A percentile compares a stretch with the other conserved stretches of the same genome.
Conservation (phyloP, 2,888 invertebrate genomes). For the Callinectes sapidus region DNA sequence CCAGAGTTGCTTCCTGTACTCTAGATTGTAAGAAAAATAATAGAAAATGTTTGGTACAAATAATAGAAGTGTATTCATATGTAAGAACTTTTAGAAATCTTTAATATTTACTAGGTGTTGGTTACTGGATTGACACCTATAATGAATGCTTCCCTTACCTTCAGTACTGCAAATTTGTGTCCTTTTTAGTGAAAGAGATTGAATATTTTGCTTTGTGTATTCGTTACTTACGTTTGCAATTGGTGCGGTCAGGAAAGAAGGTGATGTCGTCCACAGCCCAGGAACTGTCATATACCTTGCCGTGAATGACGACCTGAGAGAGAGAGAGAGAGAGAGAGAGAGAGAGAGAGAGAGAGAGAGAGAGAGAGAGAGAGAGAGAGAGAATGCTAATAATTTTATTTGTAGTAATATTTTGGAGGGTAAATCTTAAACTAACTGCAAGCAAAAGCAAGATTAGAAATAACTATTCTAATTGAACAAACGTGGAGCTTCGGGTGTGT, state of each 20-base stretch:
- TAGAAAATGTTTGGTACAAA: too few species aligned
- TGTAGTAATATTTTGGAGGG: background rate
- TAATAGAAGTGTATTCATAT: too few species aligned
- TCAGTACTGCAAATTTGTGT: background rate
- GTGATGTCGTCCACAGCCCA: slow-evolving; percentile 12
- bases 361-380: slow-evolving; percentile 42
- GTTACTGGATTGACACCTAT: background rate
- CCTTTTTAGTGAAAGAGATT: background rate
- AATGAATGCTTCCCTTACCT: background rate
- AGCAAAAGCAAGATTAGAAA: background rate
- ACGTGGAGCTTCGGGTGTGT: background rate
- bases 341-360: slow-evolving; percentile 42
- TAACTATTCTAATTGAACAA: background rate
- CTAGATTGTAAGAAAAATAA: too few species aligned
- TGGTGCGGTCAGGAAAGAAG: background rate
- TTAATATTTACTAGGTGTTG: background rate
- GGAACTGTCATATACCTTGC: background rate
- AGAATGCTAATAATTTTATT: background rate
- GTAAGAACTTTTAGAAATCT: background rate
- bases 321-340: slow-evolving; percentile 19
- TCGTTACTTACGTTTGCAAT: background rate
- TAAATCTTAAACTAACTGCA: background rate
- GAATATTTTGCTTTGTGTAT: background rate
- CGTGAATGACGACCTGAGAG: background rate
- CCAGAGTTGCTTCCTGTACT: too few species aligned